A percentile compares a stretch with the other conserved stretches of the same genome.
Conservation (phyloP, 1,140 invertebrate genomes). For the Zelostemma sp. region DNA sequence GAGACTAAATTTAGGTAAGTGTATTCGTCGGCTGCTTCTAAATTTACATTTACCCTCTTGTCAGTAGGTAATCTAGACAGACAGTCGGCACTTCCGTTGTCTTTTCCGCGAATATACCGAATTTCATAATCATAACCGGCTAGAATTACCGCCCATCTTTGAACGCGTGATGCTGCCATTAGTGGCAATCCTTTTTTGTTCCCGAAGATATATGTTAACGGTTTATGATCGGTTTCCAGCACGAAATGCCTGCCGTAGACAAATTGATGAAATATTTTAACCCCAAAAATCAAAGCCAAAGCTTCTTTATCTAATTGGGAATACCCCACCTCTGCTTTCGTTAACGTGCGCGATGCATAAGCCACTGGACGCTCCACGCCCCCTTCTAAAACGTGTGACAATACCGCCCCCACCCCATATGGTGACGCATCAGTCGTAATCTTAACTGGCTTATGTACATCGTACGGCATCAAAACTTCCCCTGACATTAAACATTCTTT, state of each 20-base stretch:
- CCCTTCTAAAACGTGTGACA: slow-evolving; percentile 38
- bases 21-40: slow-evolving; percentile 9
- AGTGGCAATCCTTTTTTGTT: slow-evolving; percentile 51
- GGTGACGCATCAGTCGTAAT: slow-evolving; percentile 28
- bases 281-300: slow-evolving; percentile 31
- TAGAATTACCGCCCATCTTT: slow-evolving; percentile 57
- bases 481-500: slow-evolving; percentile 14
- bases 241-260: slow-evolving; percentile 17
- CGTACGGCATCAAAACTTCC: slow-evolving; percentile 13
- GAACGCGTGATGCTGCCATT: slow-evolving; percentile 55
- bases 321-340: slow-evolving; percentile 53
- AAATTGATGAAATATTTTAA: slow-evolving; percentile 39
- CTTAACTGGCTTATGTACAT: slow-evolving; percentile 12
- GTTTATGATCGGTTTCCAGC: slow-evolving; percentile 27
- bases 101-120: slow-evolving; percentile 44
- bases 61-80: slow-evolving; percentile 52
- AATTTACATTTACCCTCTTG: too few species aligned
- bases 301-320: slow-evolving; percentile 43
- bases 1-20: slow-evolving; percentile 20
- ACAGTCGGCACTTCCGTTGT: slow-evolving; percentile 51
- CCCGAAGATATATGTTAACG: slow-evolving; percentile 59
- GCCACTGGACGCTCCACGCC: slow-evolving; percentile 50
- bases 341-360: slow-evolving; percentile 64
- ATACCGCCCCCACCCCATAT: slow-evolving; percentile 34
- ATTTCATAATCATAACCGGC: slow-evolving; percentile 57